phyloP scores from a whole-genome alignment of 1,140 invertebrate genomes.

The Lepidurus apus region DNA sequence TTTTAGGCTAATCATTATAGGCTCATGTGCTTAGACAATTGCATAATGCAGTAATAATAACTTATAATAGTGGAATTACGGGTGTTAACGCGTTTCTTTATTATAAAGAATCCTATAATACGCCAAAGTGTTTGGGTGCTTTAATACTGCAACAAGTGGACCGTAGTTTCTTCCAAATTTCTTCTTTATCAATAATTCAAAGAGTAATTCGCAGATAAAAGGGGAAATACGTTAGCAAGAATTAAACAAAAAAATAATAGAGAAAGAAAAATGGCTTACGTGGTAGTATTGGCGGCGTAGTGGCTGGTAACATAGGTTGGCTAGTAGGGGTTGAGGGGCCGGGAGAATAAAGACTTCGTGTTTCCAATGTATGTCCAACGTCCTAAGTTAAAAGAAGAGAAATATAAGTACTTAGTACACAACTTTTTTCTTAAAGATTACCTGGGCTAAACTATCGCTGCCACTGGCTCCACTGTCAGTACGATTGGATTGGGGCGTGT shows the following conservation, averaged over 20 bases:
- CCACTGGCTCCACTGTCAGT: slow-evolving; percentile 28
- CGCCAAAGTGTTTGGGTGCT: no score
- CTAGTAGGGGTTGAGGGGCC: slow-evolving; percentile 66
- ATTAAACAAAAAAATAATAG: slow-evolving; percentile 49
- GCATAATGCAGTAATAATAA: no score
- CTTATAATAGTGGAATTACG: no score
- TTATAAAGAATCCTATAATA: no score
- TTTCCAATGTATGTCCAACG: slow-evolving; percentile 33
- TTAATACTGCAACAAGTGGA: no score
- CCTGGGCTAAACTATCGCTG: slow-evolving; percentile 29
- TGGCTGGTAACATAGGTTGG: slow-evolving; percentile 49
- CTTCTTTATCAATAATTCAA: no score
- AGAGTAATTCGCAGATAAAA: no score
- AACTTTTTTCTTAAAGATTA: slow-evolving; percentile 46
- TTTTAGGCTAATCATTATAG: no score
- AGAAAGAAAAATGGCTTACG: slow-evolving; percentile 32
- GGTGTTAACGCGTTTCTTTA: no score
- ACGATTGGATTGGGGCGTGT: slow-evolving; percentile 23
- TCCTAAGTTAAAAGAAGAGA: slow-evolving; percentile 43
- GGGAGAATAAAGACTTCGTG: slow-evolving; percentile 65
- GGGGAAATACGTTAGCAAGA: no score
- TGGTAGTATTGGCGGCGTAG: slow-evolving; percentile 23
- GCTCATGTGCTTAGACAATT: no score
- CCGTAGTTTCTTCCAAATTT: no score
- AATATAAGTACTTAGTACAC: slow-evolving; percentile 41